These are phyloP conservation scores for Callipepla californica DNA, from an alignment of 2,113 vertebrate genomes.

Conservation along the genomic window DNA sequence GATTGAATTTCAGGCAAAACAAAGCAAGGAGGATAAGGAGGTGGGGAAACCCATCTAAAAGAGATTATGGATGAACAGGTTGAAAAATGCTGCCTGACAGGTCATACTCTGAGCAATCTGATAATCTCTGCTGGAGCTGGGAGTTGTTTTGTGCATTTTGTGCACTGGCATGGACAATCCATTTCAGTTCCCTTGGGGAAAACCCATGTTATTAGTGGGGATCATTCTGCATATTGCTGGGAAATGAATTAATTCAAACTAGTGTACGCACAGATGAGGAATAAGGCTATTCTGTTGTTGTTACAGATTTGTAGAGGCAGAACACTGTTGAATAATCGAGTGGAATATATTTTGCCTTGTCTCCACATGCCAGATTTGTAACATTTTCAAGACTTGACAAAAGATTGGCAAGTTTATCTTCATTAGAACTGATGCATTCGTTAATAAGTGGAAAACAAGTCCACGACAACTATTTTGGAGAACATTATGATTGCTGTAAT, in stretches of 20 bases:
- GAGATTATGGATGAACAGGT: conserved; percentile 69
- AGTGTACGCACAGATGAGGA: not conserved
- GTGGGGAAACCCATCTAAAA: conserved; percentile 58
- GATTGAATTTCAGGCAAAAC: conserved; percentile 86
- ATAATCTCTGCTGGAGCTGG: not conserved
- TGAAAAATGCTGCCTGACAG: conserved; percentile 72
- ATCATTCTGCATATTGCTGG: not conserved
- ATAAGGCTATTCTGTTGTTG: not conserved
- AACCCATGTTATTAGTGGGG: not conserved
- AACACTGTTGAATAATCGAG: not conserved
- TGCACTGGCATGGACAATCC: not conserved
- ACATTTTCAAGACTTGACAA: not conserved
- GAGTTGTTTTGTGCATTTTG: not conserved
- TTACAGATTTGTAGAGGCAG: not conserved
- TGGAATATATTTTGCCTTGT: not conserved
- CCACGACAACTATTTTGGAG: not conserved
- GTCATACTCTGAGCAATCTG: not conserved
- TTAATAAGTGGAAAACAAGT: not conserved
- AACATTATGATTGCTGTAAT: not conserved
- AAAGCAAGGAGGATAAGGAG: conserved; percentile 74
- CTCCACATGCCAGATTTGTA: not conserved
- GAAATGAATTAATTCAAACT: not conserved
- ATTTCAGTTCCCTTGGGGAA: not conserved
- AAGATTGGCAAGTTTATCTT: not conserved
- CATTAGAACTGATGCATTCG: not conserved